Evolutionary conservation across 35 echinoderm and acorn worm species (phyloP).

Genomic region (Diadema setosum): DNA sequence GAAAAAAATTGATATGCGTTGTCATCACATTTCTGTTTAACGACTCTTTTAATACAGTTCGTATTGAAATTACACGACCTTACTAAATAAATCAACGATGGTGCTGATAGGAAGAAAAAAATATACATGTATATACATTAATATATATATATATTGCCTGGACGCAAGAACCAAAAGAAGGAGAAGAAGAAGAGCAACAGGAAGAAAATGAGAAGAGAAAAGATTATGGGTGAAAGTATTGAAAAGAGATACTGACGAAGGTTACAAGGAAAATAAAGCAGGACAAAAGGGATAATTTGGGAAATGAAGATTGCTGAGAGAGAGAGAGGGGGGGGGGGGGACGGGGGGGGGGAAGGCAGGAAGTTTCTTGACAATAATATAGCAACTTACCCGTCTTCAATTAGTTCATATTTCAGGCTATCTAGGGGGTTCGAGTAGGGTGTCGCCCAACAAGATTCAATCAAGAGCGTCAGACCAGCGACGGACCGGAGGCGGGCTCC

Average conservation of each 20-base stretch:
- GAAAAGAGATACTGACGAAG: neutral
- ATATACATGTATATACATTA: too few relatives aligned
- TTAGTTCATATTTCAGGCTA: neutral
- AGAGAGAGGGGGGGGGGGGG: neutral
- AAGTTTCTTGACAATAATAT: too few relatives aligned
- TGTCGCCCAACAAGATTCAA: neutral
- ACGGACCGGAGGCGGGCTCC: neutral
- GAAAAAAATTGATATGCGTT: too few relatives aligned
- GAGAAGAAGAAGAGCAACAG: too few relatives aligned
- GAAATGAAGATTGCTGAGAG: neutral
- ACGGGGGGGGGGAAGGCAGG: too few relatives aligned
- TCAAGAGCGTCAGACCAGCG: neutral
- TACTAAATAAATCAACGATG: too few relatives aligned
- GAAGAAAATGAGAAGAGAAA: neutral
- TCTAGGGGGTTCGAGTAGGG: neutral
- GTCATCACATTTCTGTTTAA: too few relatives aligned
- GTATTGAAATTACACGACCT: too few relatives aligned
- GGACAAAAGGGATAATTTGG: neutral
- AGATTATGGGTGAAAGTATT: neutral
- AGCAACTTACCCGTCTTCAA: neutral
- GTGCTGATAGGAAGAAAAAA: too few relatives aligned
- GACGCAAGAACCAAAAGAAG: too few relatives aligned
- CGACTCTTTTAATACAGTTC: too few relatives aligned
- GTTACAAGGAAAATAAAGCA: neutral
- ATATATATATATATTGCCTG: too few relatives aligned